Conservation (phyloP, 2,113 vertebrate species). For the Carettochelys insculpta region DNA sequence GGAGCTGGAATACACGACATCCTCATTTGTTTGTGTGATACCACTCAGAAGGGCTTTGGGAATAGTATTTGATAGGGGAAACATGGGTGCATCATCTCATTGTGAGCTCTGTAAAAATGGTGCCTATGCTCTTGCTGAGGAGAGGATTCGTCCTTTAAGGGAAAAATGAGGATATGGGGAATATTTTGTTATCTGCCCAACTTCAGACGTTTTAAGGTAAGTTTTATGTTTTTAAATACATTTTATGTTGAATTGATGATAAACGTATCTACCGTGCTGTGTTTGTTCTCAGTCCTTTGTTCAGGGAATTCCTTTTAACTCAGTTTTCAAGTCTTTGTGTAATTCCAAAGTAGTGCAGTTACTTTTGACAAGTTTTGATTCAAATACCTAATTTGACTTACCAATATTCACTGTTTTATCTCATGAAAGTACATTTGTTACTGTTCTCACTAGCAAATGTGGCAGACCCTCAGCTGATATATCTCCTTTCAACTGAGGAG, state of each 20-base stretch:
- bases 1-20: neutral
- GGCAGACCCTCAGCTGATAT: neutral
- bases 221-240: neutral
- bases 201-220: constrained; percentile 38
- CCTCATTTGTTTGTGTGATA: constrained; percentile 16
- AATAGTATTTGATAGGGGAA: neutral
- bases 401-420: neutral
- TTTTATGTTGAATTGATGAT: neutral
- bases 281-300: neutral
- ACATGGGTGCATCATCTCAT: neutral
- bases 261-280: neutral
- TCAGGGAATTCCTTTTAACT: neutral
- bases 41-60: neutral
- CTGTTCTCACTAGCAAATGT: neutral
- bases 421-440: neutral
- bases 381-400: neutral
- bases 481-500: neutral
- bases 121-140: neutral
- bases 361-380: neutral
- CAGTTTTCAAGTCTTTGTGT: neutral
- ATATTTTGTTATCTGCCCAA: neutral
- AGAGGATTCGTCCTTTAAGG: neutral
- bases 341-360: neutral
- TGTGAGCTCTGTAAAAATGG: neutral
- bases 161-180: neutral